Evolutionary conservation across 2,113 vertebrate species (phyloP).

Genomic region (Ceratotherium simum): DNA sequence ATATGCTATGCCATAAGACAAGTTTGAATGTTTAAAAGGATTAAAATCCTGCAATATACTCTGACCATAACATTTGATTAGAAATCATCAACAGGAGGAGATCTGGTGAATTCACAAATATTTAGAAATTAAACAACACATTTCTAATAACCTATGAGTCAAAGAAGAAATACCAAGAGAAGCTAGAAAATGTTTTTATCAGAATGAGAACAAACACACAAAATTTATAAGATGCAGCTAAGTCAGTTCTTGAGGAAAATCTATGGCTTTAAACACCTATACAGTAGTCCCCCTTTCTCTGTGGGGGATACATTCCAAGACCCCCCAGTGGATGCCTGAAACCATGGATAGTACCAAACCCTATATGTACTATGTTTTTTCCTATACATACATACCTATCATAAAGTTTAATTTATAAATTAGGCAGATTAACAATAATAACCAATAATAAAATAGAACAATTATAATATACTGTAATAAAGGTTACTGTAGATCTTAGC

Average conservation of each 20-base stretch:
- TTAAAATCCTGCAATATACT: neutral
- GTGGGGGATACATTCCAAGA: too few species aligned
- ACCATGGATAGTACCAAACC: too few species aligned
- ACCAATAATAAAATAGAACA: too few species aligned
- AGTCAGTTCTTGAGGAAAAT: slow-evolving; percentile 25
- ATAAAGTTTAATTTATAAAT: too few species aligned
- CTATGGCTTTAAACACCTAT: neutral
- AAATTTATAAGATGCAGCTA: neutral
- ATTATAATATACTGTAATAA: too few species aligned
- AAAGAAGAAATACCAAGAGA: neutral
- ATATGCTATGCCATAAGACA: neutral
- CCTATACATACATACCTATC: too few species aligned
- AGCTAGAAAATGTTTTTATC: neutral
- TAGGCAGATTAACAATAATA: too few species aligned
- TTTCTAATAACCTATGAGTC: neutral
- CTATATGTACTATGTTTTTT: too few species aligned
- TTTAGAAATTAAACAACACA: neutral
- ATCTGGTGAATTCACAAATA: neutral
- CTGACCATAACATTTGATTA: neutral
- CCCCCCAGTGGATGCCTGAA: too few species aligned
- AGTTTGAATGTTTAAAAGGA: neutral
- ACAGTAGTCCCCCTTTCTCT: neutral
- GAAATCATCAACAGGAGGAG: neutral
- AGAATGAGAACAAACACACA: neutral
- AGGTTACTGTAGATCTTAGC: too few species aligned